Evolutionary conservation across 2,797 vertebrate genomes (phyloP).

Genomic region (Paguma larvata): DNA sequence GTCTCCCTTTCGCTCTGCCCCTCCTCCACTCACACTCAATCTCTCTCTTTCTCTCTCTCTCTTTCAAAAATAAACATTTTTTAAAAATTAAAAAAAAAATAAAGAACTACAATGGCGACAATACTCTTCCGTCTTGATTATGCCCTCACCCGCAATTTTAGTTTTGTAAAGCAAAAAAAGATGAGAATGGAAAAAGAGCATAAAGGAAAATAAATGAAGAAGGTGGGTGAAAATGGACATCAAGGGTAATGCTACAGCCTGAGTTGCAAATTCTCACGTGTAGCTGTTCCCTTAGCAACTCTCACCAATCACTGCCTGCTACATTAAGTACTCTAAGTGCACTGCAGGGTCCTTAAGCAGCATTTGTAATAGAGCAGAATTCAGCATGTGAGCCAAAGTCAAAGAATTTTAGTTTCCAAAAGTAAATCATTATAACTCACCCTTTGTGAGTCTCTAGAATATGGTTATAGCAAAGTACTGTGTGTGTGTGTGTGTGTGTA

Average conservation of each 20-base stretch:
- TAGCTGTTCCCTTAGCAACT: too few relatives aligned
- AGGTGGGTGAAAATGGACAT: background rate
- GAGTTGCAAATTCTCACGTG: background rate
- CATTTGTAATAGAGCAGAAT: background rate
- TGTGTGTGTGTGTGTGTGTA: background rate
- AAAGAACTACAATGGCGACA: background rate
- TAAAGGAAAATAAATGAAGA: background rate
- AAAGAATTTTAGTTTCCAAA: background rate
- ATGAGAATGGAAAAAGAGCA: background rate
- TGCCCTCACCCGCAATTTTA: background rate
- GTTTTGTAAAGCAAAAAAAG: background rate
- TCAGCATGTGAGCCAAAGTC: background rate
- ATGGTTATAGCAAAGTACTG: background rate
- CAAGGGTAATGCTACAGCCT: background rate
- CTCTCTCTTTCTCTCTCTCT: too few relatives aligned
- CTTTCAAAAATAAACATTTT: too few relatives aligned
- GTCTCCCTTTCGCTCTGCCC: too few relatives aligned
- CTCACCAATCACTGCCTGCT: background rate
- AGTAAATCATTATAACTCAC: background rate
- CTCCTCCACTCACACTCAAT: too few relatives aligned
- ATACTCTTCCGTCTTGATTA: background rate
- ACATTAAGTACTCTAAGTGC: background rate
- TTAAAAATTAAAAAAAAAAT: too few relatives aligned
- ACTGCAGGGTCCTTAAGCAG: background rate
- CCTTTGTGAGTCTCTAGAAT: background rate